Percentiles rank a stretch among this genome's conserved stretches.
These are phyloP conservation scores for Heliconius ismenius DNA, from an alignment of 2,888 invertebrate genomes.

Conservation along the genomic window DNA sequence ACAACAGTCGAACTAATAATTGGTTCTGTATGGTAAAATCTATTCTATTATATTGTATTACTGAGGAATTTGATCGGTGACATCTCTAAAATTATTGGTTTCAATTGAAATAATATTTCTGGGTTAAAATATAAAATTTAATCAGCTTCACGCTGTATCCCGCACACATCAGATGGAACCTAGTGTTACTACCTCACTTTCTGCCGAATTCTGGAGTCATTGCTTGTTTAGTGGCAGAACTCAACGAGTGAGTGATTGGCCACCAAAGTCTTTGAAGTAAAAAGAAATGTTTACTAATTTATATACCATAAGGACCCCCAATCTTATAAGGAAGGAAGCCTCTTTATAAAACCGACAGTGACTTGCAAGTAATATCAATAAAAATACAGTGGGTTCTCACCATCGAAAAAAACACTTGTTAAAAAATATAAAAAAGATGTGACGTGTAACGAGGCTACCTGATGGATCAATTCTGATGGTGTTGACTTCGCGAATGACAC, in stretches of 20 bases:
- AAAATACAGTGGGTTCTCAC: constrained; percentile 49
- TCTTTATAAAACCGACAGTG: constrained; percentile 62
- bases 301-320: constrained; percentile 32
- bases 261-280: too few species aligned
- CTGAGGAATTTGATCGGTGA: too few species aligned
- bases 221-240: too few species aligned
- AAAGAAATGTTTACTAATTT: too few species aligned
- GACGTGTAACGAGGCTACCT: constrained; percentile 61
- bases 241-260: too few species aligned
- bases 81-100: not conserved
- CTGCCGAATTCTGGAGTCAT: too few species aligned
- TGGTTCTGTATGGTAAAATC: constrained; percentile 38
- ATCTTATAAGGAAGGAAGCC: constrained; percentile 57
- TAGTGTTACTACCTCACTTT: too few species aligned
- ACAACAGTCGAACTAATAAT: not conserved
- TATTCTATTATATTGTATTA: not conserved
- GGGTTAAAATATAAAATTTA: too few species aligned
- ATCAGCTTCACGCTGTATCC: too few species aligned
- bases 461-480: constrained; percentile 64
- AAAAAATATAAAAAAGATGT: constrained; percentile 51
- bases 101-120: not conserved
- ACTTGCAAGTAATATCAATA: constrained; percentile 55
- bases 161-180: too few species aligned
- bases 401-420: constrained; percentile 57
- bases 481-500: constrained; percentile 17